These are phyloP conservation scores for Phlogophora meticulosa DNA, from an alignment of 2,888 invertebrate species.

Conservation along the genomic window DNA sequence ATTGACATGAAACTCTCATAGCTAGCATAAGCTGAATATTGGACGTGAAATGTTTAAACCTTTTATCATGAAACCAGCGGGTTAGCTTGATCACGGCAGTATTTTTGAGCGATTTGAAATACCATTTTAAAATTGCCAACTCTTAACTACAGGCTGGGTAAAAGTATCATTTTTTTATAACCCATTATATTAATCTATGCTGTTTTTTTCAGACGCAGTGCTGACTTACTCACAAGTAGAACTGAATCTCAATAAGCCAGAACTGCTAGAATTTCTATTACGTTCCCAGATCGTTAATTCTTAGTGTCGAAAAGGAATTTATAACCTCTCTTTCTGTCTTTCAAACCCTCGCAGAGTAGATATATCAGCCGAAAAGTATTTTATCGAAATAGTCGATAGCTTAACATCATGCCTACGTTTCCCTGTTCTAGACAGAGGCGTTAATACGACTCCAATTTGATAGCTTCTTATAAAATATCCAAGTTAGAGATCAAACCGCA, in stretches of 20 bases:
- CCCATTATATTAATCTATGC: neutral
- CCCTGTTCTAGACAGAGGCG: too few species aligned
- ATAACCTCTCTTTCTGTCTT: slow-evolving; percentile 11
- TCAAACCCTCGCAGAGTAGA: neutral
- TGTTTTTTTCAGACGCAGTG: slow-evolving; percentile 1
- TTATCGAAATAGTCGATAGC: neutral
- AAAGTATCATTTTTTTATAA: neutral
- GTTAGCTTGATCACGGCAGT: neutral
- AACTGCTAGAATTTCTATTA: slow-evolving; percentile 42
- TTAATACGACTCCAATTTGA: too few species aligned
- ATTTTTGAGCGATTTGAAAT: slow-evolving; percentile 17
- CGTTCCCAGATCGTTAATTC: slow-evolving; percentile 47
- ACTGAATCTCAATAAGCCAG: slow-evolving; percentile 39
- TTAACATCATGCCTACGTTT: neutral
- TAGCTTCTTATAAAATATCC: too few species aligned
- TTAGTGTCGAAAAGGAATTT: slow-evolving; percentile 34
- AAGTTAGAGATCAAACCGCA: too few species aligned
- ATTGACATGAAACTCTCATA: slow-evolving; percentile 25
- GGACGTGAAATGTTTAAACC: slow-evolving; percentile 17
- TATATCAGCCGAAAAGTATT: neutral
- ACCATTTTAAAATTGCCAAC: neutral
- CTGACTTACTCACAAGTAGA: slow-evolving; percentile 26
- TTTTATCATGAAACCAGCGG: slow-evolving; percentile 6
- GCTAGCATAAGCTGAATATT: slow-evolving; percentile 22
- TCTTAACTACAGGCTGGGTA: neutral